Conservation (phyloP, 2,113 vertebrate species). For the Urocynchramus pylzowi region DNA sequence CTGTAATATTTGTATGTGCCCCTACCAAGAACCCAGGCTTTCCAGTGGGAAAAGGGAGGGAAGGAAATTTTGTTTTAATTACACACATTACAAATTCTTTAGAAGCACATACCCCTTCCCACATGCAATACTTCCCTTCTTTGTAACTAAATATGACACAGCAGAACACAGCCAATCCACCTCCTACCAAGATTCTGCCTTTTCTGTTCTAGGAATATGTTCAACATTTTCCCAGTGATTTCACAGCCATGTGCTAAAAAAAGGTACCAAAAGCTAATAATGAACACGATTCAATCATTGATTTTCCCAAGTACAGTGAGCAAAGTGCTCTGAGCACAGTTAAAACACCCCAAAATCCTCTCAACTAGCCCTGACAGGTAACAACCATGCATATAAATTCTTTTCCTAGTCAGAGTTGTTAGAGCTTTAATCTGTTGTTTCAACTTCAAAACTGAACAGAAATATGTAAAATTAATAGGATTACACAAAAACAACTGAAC, state of each 20-base stretch:
- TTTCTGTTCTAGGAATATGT: not conserved
- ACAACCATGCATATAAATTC: not conserved
- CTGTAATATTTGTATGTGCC: not conserved
- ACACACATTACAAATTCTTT: not conserved
- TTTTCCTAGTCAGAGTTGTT: not conserved
- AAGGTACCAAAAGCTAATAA: not conserved
- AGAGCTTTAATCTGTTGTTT: not conserved
- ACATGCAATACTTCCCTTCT: not conserved
- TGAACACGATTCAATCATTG: not conserved
- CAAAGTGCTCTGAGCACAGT: not conserved
- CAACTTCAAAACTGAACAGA: not conserved
- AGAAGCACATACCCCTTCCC: not conserved
- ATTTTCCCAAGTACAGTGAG: not conserved
- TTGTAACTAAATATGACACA: conserved; percentile 19
- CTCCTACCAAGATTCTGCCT: not conserved
- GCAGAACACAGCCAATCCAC: not conserved
- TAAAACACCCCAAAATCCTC: not conserved
- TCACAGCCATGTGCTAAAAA: not conserved
- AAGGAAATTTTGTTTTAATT: not conserved
- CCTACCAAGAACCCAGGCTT: not conserved
- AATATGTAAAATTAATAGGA: not conserved
- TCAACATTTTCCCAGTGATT: not conserved
- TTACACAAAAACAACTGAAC: not conserved
- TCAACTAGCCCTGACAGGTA: not conserved
- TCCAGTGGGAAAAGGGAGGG: not conserved